Evolutionary conservation across 2,797 vertebrate genomes (phyloP).

Genomic region (Onychomys arenicola): DNA sequence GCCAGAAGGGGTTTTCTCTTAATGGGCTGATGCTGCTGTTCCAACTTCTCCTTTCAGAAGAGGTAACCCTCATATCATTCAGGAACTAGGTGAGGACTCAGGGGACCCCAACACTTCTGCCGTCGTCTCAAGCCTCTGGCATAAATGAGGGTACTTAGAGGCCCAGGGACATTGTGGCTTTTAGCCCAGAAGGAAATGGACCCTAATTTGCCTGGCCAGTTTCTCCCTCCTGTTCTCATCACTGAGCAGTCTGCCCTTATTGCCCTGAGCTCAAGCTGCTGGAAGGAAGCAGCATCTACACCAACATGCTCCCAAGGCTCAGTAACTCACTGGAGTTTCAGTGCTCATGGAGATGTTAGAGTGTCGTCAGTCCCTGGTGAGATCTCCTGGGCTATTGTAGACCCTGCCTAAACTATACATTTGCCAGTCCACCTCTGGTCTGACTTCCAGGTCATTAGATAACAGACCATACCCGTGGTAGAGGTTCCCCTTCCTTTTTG

Average conservation of each 20-base stretch:
- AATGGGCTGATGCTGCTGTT: background rate
- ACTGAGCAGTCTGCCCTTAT: background rate
- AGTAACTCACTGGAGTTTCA: background rate
- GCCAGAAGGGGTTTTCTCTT: background rate
- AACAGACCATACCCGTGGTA: background rate
- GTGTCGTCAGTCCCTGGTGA: background rate
- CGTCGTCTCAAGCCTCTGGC: background rate
- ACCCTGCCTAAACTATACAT: background rate
- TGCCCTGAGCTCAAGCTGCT: background rate
- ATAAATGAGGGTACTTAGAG: background rate
- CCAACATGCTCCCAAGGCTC: background rate
- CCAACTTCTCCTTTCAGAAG: background rate
- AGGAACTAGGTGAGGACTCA: background rate
- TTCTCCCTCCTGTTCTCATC: background rate
- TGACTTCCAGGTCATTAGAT: background rate
- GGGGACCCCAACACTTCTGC: background rate
- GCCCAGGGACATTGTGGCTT: background rate
- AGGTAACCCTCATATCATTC: background rate
- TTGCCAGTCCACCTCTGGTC: background rate
- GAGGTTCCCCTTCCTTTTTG: background rate
- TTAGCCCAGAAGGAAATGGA: background rate
- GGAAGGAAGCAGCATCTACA: background rate
- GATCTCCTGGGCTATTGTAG: background rate
- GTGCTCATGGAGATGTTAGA: background rate
- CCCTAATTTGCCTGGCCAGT: background rate